Base-by-base conservation (phyloP, 2,113 vertebrate species). In the Oryzias woworae region DNA sequence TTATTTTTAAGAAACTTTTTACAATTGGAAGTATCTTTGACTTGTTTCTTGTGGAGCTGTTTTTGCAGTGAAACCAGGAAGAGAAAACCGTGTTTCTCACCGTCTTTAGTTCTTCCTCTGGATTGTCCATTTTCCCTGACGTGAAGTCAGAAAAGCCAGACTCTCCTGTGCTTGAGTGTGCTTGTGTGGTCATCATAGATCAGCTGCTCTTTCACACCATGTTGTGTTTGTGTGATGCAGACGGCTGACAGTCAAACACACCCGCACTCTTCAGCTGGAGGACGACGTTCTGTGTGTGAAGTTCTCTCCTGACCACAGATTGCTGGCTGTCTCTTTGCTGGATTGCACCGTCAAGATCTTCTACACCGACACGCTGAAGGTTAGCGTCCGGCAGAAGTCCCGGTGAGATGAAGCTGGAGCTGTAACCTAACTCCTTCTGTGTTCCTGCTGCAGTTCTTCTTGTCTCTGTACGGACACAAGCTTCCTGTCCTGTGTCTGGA, bases 391-490 rank as follows among this genome's bases (percentile, higher is more conserved):
- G 4, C 14, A 13, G 47, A 1, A 8, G n/a, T 18, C 7, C 5
- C 5, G 20, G 5, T 17, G 22, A 17, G 24, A 7, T 15, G 18
- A 51, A 24, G 28, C 44, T 17, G 2, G 14, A 15, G 2, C 31
- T 2, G 0, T 44, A 7, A 28, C 31, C 50, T 15, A 58, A 13
- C 49, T 0, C 17, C 63, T 53, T 82, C 48, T 75, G 24, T 72
- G 3, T 60, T 49, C 1, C 31, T 59, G 17, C 42, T 77, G 13
- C 84, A 99, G 96, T 99, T 99, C 88, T 99, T 96, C 84, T 89
- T 99, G 62, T 98, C 96, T 24, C 89, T 99, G 5, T 99, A 98
- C 51, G 97, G 97, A 90, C 96, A 98, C 90, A 99, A 98, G 88
- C 90, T 98, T 65, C 97, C 96, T 0, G 96, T 99, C 12, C 91